Evolutionary conservation across 2,888 invertebrate species (phyloP), one percentile per base, ranked within the genome.

Genomic region (Nomada fabriciana): DNA sequence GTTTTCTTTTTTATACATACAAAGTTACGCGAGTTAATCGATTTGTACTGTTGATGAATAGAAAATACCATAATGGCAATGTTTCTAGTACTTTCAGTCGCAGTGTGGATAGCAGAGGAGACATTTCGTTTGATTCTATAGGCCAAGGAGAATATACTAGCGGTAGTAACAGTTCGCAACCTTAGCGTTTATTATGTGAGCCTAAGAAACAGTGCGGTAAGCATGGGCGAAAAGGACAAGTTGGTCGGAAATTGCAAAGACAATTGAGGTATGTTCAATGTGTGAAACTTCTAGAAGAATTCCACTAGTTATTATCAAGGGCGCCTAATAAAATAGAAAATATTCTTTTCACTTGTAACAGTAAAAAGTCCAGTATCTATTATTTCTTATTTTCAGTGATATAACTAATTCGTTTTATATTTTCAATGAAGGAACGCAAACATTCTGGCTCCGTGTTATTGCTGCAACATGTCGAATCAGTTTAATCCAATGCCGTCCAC

Each of bases 401-500:
- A 18, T 71, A 77, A 82, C 55, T 63, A 67, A 25, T 50, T 18
- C 18, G 50, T 50, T 13, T 52, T 67, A 68, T 77, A 63, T 73
- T 78, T 80, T 76, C 80, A 55, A 23, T 55, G 73, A 69, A 92
- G 92, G 85, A 88, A 89, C 70, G 86, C 86, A 73, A 89, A 89
- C 79, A 81, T 89, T 78, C 88, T 89, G 83, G 86, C 88, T 83
- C 88, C 90, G 71, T 91, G 89, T 83, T 92, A 90, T 82, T 91
- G 90, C 88, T 91, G 92, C 85, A 91, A 90, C 84, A 91, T 91
- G 91, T 91, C 91, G 90, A 91, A 88, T 89, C 91, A 90, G 86
- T 90, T 90, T 87, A 90, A 91, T 89, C 89, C 90, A 91, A 91
- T 91, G 90, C 93, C 93, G 93, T 93, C 93, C 93, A 92, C 90